These are phyloP conservation scores for Serrognathus titanus DNA, from an alignment of 2,888 invertebrate genomes.

Conservation along the genomic window DNA sequence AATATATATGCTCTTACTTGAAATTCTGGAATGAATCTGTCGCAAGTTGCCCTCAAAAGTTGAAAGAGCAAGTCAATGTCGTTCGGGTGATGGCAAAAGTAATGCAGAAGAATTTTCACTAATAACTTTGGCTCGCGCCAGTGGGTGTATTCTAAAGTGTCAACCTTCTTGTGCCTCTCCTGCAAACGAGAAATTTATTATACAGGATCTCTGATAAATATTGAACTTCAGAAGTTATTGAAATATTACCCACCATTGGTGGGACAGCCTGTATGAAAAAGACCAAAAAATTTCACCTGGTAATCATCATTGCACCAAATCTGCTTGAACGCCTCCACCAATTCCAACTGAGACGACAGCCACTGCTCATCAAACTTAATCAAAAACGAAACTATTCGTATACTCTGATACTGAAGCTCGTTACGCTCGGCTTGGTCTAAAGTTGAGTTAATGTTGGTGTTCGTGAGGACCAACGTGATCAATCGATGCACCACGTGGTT, in stretches of 20 bases:
- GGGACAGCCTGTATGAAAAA: too few relatives aligned
- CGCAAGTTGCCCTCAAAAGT: conserved; percentile 81
- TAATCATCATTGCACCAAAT: conserved; percentile 88
- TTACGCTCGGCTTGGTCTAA: conserved; percentile 58
- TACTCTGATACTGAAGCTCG: conserved; percentile 83
- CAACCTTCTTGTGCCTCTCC: conserved; percentile 74
- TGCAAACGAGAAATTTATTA: too few relatives aligned
- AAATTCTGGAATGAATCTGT: conserved; percentile 90
- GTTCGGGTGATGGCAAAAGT: conserved; percentile 85
- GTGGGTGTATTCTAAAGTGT: conserved; percentile 80
- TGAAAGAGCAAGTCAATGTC: conserved; percentile 92
- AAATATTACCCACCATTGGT: too few relatives aligned
- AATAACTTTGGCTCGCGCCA: conserved; percentile 92
- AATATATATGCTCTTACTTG: conserved; percentile 56
- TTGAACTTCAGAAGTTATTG: too few relatives aligned
- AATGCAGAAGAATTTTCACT: conserved; percentile 86
- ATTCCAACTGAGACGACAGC: conserved; percentile 76
- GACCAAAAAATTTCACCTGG: conserved; percentile 55
- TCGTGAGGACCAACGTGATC: conserved; percentile 58
- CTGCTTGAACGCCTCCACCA: conserved; percentile 73
- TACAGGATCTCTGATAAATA: too few relatives aligned
- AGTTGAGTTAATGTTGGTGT: conserved; percentile 39
- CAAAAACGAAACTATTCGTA: conserved; percentile 75
- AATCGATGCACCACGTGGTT: conserved; percentile 59
- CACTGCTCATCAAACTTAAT: conserved; percentile 85